Evolutionary conservation across 1,140 invertebrate genomes (phyloP), one percentile per base, ranked within the genome.

Genomic region (Drosophila repleta): DNA sequence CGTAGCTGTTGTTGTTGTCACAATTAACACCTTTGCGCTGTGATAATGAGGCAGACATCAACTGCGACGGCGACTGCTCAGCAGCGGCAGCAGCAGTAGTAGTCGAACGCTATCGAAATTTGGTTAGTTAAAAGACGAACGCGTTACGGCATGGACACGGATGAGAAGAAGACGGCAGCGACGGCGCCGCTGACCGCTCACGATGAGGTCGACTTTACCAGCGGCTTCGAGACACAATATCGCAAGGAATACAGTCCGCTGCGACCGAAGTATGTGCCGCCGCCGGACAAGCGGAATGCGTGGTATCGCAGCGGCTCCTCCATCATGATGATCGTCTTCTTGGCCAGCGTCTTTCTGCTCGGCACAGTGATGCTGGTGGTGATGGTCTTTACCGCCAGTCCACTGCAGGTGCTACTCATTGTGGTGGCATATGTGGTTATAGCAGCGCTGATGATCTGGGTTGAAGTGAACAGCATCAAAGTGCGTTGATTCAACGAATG

Each of bases 201-300:
- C 10, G 90, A 90, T 48, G 90, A 90, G 46, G 57, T 90, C 6
- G 90, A 90, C 29, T 90, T 90, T n/a, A 87, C 67, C 55, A 90
- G 90, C 66, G 90, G 90, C 37, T 90, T 76, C 52, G 90, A 90
- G 70, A 90, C 76, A 24, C 89, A 90, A 46, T 90, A 90, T 60
- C 46, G 56, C 11, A 74, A 90, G 66, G 89, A 90, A 62, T 90
- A 90, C 49, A 90, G 89, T 39, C 76, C 76, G 0, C 26, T 85
- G 13, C 78, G 74, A 26, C 73, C 77, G n/a, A 68, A 68, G 0
- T 76, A 49, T 43, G 72, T 89, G 2, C 66, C 77, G 5, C 85
- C 79, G 4, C 90, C 85, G 58, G 82, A 90, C 43, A 85, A 67
- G 3, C 70, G 66, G 8, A 37, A 70, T 13, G 76, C 76, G 37